phyloP scores from a whole-genome alignment of 2,797 vertebrate species.

The Anabas testudineus region DNA sequence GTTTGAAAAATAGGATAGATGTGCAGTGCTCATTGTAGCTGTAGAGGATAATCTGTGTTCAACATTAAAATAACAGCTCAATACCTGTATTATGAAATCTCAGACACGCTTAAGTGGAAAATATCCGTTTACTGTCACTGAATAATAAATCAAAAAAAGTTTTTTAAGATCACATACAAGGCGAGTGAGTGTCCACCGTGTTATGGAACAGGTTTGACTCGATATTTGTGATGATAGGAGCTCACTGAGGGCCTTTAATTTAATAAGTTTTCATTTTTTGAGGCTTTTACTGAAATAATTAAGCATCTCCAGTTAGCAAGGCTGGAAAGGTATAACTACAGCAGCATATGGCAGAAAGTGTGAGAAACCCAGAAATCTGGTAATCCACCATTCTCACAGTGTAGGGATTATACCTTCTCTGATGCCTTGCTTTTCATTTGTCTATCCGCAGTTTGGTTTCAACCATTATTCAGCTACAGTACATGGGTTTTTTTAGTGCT shows the following conservation, averaged over 20 bases:
- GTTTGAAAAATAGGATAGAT: conserved; percentile 73
- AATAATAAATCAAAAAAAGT: conserved; percentile 35
- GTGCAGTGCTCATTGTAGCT: conserved; percentile 67
- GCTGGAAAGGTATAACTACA: conserved; percentile 59
- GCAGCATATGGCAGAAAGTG: conserved; percentile 57
- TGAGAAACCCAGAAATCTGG: conserved; percentile 66
- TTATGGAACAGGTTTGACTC: conserved; percentile 17
- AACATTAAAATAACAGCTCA: conserved; percentile 70
- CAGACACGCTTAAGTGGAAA: conserved; percentile 37
- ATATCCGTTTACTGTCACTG: conserved; percentile 33
- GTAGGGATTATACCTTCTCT: conserved; percentile 65
- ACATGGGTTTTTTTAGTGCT: conserved; percentile 44
- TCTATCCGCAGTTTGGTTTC: conserved; percentile 46
- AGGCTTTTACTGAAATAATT: conserved; percentile 46
- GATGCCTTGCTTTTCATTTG: conserved; percentile 44
- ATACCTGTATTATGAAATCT: conserved; percentile 66
- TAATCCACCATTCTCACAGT: conserved; percentile 64
- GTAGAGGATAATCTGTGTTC: conserved; percentile 74
- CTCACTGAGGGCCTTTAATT: conserved; percentile 3
- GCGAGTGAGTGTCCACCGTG: not conserved
- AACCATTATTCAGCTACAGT: conserved; percentile 44
- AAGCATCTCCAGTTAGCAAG: conserved; percentile 31
- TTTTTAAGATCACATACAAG: not conserved
- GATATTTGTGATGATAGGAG: conserved; percentile 39
- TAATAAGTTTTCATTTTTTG: conserved; percentile 21